phyloP scores from a whole-genome alignment of 2,113 vertebrate genomes.

The Pseudopodoces humilis region DNA sequence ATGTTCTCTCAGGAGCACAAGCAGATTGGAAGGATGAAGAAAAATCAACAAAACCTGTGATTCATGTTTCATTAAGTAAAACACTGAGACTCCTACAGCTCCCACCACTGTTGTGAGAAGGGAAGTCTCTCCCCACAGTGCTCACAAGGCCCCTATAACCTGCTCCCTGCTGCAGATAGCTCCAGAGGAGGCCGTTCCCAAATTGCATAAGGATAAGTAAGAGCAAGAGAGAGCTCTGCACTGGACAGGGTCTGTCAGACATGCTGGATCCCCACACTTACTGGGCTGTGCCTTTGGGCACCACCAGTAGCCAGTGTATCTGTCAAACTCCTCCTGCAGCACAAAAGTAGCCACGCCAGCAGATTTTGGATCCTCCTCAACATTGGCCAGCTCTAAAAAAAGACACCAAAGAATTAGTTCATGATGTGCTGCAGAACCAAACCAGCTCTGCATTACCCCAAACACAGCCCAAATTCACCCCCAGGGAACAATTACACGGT shows the following conservation, averaged over 20 bases:
- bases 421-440: background rate
- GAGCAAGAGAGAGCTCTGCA: background rate
- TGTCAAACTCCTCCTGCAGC: slow-evolving; percentile 84
- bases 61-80: background rate
- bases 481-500: background rate
- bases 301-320: slow-evolving; percentile 86
- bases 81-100: background rate
- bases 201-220: background rate
- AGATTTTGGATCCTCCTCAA: slow-evolving; percentile 81
- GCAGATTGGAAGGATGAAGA: background rate
- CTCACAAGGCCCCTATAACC: background rate
- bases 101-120: background rate
- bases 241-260: background rate
- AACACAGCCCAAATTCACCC: background rate
- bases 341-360: slow-evolving; percentile 84
- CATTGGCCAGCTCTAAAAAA: slow-evolving; percentile 74
- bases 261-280: slow-evolving; percentile 33
- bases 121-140: background rate
- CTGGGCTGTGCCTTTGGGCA: slow-evolving; percentile 76
- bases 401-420: slow-evolving; percentile 1
- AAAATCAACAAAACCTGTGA: background rate
- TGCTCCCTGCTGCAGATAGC: background rate
- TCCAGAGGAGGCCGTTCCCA: background rate
- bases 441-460: background rate
- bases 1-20: background rate